Evolutionary conservation across 2,888 invertebrate species (phyloP).

Genomic region (Sinotaia quadrata): DNA sequence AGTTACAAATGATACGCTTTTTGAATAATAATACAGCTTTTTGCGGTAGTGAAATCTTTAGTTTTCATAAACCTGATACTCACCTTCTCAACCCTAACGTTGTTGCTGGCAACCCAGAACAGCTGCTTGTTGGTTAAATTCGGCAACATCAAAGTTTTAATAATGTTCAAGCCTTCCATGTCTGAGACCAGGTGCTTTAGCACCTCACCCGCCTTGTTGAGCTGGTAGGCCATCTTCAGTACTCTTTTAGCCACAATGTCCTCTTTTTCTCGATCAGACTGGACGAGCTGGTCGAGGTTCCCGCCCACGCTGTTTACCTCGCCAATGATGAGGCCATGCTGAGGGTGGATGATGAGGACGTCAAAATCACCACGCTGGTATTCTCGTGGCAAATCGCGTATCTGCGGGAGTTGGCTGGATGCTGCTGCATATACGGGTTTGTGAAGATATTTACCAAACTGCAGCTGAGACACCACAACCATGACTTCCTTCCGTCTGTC

Average conservation of each 20-base stretch:
- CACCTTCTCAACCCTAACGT: too few species aligned
- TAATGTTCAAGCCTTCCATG: too few species aligned
- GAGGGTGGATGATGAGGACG: conserved; percentile 1
- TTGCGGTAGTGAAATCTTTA: too few species aligned
- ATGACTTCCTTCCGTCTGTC: background rate
- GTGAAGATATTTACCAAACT: conserved; percentile 6
- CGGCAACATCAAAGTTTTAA: too few species aligned
- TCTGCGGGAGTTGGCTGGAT: background rate
- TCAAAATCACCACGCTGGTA: conserved; percentile 16
- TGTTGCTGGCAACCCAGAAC: too few species aligned
- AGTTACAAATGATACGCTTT: too few species aligned
- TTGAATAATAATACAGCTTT: too few species aligned
- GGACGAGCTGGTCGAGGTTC: background rate
- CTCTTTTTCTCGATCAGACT: conserved; percentile 6
- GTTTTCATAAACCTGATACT: too few species aligned
- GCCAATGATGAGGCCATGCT: conserved; percentile 1
- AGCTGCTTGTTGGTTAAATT: too few species aligned
- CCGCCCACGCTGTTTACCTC: conserved; percentile 11
- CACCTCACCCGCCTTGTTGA: conserved; percentile 7
- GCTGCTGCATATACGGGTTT: background rate
- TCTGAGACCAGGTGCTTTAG: conserved; percentile 14
- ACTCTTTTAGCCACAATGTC: background rate
- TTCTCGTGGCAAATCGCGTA: background rate
- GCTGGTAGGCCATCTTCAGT: background rate
- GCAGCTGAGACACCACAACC: conserved; percentile 10